Evolutionary conservation across 1,140 invertebrate species (phyloP).

Genomic region (Acromyrmex heyeri): DNA sequence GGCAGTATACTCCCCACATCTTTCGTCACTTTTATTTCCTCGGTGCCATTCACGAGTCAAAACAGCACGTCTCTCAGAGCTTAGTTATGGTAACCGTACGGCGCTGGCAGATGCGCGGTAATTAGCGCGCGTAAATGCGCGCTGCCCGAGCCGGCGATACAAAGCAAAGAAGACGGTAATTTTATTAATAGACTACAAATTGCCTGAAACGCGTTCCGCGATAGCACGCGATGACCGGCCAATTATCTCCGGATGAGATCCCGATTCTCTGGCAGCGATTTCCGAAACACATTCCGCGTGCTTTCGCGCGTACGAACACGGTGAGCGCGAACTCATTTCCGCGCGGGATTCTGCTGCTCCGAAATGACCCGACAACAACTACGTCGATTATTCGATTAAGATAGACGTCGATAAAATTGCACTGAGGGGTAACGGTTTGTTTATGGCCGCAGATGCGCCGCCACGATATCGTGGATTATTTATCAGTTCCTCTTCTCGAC

Average conservation of each 20-base stretch:
- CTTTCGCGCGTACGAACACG: constrained; percentile 26
- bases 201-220: constrained; percentile 64
- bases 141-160: constrained; percentile 31
- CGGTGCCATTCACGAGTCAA: constrained; percentile 33
- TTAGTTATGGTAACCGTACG: constrained; percentile 17
- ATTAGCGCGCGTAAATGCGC: constrained; percentile 68
- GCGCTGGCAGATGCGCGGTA: constrained; percentile 69
- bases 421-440: background rate
- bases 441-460: constrained; percentile 14
- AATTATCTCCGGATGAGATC: constrained; percentile 65
- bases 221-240: constrained; percentile 67
- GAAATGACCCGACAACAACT: constrained; percentile 24
- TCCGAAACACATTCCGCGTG: constrained; percentile 41
- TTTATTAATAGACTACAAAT: constrained; percentile 78
- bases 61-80: constrained; percentile 31
- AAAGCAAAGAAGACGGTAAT: constrained; percentile 56
- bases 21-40: constrained; percentile 46
- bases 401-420: constrained; percentile 46
- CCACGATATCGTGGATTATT: constrained; percentile 21
- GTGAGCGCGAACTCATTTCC: constrained; percentile 22
- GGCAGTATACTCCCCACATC: background rate
- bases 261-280: constrained; percentile 40
- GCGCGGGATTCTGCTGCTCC: background rate
- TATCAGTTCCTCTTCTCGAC: background rate
- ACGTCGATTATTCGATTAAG: constrained; percentile 43